Conservation (phyloP, 1,140 invertebrate genomes). For the Drosophila nasuta region DNA sequence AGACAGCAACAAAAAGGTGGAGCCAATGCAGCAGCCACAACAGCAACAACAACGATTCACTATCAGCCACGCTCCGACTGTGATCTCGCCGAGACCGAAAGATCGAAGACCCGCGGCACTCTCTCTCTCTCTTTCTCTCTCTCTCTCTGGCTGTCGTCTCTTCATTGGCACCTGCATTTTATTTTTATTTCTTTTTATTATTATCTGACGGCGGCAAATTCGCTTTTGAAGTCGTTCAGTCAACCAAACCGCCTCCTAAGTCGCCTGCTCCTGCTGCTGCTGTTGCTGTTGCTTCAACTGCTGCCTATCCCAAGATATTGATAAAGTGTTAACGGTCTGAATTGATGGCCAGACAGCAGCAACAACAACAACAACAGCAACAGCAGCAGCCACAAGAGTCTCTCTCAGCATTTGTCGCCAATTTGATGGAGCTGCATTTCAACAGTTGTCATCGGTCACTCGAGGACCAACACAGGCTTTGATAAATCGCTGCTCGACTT, state of each 20-base stretch:
- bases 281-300: neutral
- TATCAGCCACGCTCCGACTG: conserved; percentile 44
- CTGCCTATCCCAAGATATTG: conserved; percentile 42
- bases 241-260: conserved; percentile 50
- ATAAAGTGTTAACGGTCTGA: conserved; percentile 50
- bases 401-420: conserved; percentile 43
- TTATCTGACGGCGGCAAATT: conserved; percentile 47
- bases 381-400: conserved; percentile 7
- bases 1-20: conserved; percentile 55
- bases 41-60: conserved; percentile 21
- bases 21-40: conserved; percentile 23
- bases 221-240: conserved; percentile 47
- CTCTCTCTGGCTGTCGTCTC: conserved; percentile 4
- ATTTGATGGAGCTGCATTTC: conserved; percentile 45
- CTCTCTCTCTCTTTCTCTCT: neutral
- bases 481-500: conserved; percentile 34
- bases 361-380: neutral
- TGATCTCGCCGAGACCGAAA: conserved; percentile 49
- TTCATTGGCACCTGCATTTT: conserved; percentile 49
- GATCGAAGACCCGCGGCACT: conserved; percentile 38
- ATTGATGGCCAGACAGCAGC: conserved; percentile 32
- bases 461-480: conserved; percentile 3
- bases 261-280: conserved; percentile 20
- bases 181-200: conserved; percentile 32
- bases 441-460: conserved; percentile 36